A percentile compares a stretch with the other conserved stretches of the same genome.
Evolutionary conservation across 1,140 invertebrate genomes (phyloP).

Genomic region (Drosophila simulans): DNA sequence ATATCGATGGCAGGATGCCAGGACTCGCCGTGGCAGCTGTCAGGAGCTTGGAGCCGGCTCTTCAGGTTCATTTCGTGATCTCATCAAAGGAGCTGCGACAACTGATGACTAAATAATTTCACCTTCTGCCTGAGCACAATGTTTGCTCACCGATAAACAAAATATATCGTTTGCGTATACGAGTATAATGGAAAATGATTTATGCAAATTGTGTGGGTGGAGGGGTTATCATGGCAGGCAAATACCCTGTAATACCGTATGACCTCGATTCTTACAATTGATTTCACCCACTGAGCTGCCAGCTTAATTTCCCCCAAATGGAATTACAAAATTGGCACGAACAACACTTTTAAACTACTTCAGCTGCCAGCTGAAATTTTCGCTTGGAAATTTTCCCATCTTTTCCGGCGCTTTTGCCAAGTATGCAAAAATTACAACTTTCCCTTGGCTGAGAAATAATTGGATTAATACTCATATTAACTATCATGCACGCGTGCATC

Average conservation of each 20-base stretch:
- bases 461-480: constrained; percentile 35
- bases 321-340: constrained; percentile 36
- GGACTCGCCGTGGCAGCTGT: neutral
- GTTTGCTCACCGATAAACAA: constrained; percentile 24
- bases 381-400: constrained; percentile 6
- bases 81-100: constrained; percentile 34
- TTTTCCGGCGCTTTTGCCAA: constrained; percentile 17
- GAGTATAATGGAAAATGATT: constrained; percentile 22
- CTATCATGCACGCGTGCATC: constrained; percentile 41
- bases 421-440: constrained; percentile 2
- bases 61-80: constrained; percentile 40
- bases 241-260: constrained; percentile 37
- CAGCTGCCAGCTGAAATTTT: neutral
- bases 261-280: neutral
- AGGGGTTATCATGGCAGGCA: neutral
- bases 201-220: constrained; percentile 19
- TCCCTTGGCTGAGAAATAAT: constrained; percentile 19
- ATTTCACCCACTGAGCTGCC: constrained; percentile 2
- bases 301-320: constrained; percentile 25
- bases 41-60: neutral
- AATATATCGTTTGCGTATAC: constrained; percentile 2
- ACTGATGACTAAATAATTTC: constrained; percentile 51
- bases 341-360: constrained; percentile 4
- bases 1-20: constrained; percentile 32
- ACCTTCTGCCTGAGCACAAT: constrained; percentile 3